phyloP scores from a whole-genome alignment of 2,797 vertebrate genomes.

The Ptychobarbus kaznakovi region DNA sequence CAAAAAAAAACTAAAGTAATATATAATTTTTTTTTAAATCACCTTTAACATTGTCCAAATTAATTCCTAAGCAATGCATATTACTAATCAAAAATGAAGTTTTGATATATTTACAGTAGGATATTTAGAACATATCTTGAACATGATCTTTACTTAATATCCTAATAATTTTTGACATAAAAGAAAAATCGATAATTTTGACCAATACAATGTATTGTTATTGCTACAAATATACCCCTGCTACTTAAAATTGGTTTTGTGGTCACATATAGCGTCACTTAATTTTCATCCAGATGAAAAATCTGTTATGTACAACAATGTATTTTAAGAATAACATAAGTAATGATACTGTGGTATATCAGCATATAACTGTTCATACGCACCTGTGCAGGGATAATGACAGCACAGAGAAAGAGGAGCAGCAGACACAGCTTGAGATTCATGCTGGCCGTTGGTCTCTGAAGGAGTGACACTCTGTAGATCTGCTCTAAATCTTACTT shows the following conservation, averaged over 20 bases:
- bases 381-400: conserved; percentile 76
- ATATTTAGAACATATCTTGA: neutral
- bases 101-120: neutral
- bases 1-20: neutral
- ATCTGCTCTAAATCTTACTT: conserved; percentile 39
- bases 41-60: neutral
- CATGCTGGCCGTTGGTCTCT: conserved; percentile 70
- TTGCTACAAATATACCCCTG: neutral
- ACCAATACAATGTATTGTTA: neutral
- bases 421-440: conserved; percentile 73
- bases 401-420: conserved; percentile 67
- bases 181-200: neutral
- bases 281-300: neutral
- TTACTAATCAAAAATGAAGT: neutral
- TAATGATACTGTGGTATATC: neutral
- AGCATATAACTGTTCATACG: conserved; percentile 41
- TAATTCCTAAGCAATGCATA: neutral
- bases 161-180: neutral
- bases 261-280: neutral
- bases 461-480: conserved; percentile 56
- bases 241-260: too few relatives aligned
- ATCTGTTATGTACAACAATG: neutral
- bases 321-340: neutral
- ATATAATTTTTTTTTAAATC: neutral
- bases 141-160: neutral